phyloP scores from a whole-genome alignment of 2,113 vertebrate genomes.

The Octodon degus region DNA sequence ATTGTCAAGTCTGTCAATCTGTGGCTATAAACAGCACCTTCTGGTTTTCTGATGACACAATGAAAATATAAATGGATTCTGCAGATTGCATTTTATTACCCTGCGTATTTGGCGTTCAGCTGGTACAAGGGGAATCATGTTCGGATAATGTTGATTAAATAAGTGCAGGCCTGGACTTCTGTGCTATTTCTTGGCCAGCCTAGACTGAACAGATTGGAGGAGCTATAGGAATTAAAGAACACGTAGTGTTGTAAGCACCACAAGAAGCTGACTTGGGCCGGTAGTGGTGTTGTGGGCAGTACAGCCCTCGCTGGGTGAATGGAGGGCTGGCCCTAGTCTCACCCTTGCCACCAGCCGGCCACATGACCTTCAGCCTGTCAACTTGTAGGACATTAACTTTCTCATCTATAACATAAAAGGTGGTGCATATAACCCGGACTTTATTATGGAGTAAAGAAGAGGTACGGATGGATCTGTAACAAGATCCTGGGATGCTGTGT shows the following conservation, averaged over 20 bases:
- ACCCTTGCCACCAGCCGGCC: not conserved
- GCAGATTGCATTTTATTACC: constrained; percentile 79
- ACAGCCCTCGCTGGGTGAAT: not conserved
- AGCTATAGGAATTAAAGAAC: not conserved
- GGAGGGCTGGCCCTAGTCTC: not conserved
- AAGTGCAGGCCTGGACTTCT: constrained; percentile 62
- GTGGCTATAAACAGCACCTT: constrained; percentile 76
- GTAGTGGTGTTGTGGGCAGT: no score
- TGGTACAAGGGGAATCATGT: constrained; percentile 43
- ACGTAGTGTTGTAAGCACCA: not conserved
- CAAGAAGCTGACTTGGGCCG: not conserved
- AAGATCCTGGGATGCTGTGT: not conserved
- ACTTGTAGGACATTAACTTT: not conserved
- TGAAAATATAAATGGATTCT: constrained; percentile 80
- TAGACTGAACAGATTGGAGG: not conserved
- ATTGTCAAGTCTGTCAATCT: constrained; percentile 69
- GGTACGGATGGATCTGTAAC: not conserved
- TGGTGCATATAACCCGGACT: not conserved
- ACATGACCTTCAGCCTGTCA: not conserved
- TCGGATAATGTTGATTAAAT: constrained; percentile 71
- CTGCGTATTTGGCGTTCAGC: constrained; percentile 60
- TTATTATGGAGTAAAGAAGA: not conserved
- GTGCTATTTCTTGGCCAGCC: constrained; percentile 62
- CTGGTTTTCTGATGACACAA: constrained; percentile 79
- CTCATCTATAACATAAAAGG: not conserved